Evolutionary conservation across 2,888 invertebrate genomes (phyloP), one percentile per base, ranked within the genome.

Genomic region (Conchocele bisecta): DNA sequence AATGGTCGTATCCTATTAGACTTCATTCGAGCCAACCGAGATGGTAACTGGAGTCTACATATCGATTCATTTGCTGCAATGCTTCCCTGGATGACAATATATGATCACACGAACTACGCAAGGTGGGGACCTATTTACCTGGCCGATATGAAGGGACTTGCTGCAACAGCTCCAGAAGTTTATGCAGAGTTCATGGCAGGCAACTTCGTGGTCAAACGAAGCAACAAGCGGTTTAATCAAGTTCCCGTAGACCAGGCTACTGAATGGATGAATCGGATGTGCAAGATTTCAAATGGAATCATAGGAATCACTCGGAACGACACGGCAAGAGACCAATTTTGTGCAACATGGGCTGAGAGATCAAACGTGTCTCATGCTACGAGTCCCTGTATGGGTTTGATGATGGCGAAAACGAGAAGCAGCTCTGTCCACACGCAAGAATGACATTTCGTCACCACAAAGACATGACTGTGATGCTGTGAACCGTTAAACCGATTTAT

Each of bases 111-210:
- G 7, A 73, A 77, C 20, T 72, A 77, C 51, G 54, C 68, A 2
- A 26, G 75, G 41, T 77, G 72, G 71, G 75, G 75, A 2, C 56
- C 75, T 17, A 59, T 77, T 17, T 78, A 72, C 42, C 46, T 77
- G 22, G 5, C 68, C 11, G 78, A 78, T 1, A 68, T 75, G 67
- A 35, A 33, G 20, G 37, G 17, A 4, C 42, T 70, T 7, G 53
- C 53, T 22, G 39, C n/a, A 17, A 50, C 26, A 48, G 54, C 60
- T 2, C 74, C 74, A 39, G 56, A 39, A 37, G 65, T 70, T 9
- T 53, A 66, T 35, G 24, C n/a, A 17, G 74, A 70, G 42, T 66
- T 74, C 39, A 24, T 59, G 17, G 28, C 42, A n/a, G 57, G 70
- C 4, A 70, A 61, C 31, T 66, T 73, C 28, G 72, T 68, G 20